These are phyloP conservation scores for Lomographa bimaculata DNA, from an alignment of 2,888 invertebrate genomes.

Conservation along the genomic window DNA sequence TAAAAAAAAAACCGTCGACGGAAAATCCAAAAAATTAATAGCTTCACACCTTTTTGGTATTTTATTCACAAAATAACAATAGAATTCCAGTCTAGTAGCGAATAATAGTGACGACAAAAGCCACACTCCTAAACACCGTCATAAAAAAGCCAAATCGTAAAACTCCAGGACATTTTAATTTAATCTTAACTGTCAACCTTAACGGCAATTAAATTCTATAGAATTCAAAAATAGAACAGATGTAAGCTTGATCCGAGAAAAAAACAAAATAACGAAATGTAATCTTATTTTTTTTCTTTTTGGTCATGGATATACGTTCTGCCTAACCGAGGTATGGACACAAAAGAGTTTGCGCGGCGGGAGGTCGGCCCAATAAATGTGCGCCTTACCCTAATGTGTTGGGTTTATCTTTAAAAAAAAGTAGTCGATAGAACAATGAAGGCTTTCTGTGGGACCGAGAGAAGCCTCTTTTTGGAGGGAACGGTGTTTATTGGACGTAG, in stretches of 20 bases:
- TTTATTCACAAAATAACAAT: no score
- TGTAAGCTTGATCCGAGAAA: constrained; percentile 18
- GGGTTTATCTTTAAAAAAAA: constrained; percentile 50
- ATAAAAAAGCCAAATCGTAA: constrained; percentile 13
- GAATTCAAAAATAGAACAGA: constrained; percentile 31
- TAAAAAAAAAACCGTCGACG: no score
- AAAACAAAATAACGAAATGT: constrained; percentile 6
- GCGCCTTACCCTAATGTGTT: constrained; percentile 36
- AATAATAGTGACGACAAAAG: no score
- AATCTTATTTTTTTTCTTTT: constrained; percentile 9
- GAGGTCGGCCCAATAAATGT: constrained; percentile 38
- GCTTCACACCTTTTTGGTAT: no score
- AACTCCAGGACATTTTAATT: constrained; percentile 26
- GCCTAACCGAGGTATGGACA: constrained; percentile 21
- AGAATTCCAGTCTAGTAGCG: no score
- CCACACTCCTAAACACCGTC: no score
- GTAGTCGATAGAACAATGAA: constrained; percentile 48
- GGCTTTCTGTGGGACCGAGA: constrained; percentile 37
- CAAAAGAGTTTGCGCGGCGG: constrained; percentile 37
- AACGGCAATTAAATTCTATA: constrained; percentile 28
- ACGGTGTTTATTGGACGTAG: constrained; percentile 34
- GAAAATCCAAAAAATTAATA: no score
- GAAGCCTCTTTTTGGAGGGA: constrained; percentile 23
- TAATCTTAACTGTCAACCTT: constrained; percentile 29
- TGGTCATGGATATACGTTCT: constrained; percentile 12